These are phyloP conservation scores for Linyphia triangularis DNA, from an alignment of 2,888 invertebrate genomes.

Conservation along the genomic window DNA sequence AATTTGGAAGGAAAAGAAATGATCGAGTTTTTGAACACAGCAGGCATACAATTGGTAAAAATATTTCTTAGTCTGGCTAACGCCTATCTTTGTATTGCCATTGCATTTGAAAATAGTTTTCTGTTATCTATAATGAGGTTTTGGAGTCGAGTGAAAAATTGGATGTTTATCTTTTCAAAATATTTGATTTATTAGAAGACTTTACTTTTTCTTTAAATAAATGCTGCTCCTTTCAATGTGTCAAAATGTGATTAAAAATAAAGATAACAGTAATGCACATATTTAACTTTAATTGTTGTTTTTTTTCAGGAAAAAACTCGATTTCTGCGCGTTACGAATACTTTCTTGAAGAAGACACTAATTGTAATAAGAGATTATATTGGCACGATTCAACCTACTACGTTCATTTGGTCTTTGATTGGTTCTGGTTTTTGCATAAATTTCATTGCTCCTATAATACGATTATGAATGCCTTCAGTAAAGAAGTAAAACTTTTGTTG, in stretches of 20 bases:
- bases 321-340: constrained; percentile 62
- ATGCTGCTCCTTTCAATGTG: neutral
- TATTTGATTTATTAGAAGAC: neutral
- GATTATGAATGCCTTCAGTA: constrained; percentile 28
- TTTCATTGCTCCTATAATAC: constrained; percentile 65
- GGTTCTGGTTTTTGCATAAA: constrained; percentile 68
- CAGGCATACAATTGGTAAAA: constrained; percentile 71
- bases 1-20: constrained; percentile 76
- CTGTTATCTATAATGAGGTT: neutral
- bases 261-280: no score
- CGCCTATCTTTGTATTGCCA: neutral
- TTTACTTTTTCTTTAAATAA: neutral
- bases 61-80: neutral
- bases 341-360: constrained; percentile 64
- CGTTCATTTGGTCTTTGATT: constrained; percentile 72
- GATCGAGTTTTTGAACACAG: constrained; percentile 64
- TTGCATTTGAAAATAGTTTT: neutral
- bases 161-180: neutral
- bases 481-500: neutral
- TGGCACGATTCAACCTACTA: constrained; percentile 48
- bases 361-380: constrained; percentile 40
- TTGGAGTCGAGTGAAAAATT: neutral
- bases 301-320: constrained; percentile 68
- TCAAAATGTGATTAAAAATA: neutral
- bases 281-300: neutral